phyloP scores from a whole-genome alignment of 2,888 invertebrate genomes.

The Melanophora roralis region DNA sequence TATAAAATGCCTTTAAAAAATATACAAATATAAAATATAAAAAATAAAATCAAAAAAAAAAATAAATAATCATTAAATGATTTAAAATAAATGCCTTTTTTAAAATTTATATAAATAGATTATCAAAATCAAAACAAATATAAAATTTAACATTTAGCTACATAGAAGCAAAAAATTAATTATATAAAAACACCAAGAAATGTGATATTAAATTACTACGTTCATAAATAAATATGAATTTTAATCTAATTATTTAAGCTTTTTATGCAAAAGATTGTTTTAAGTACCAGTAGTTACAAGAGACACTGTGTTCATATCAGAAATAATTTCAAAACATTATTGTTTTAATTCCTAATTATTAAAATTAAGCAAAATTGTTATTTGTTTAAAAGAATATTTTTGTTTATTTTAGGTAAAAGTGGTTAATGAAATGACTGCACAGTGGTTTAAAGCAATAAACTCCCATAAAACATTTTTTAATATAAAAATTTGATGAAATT shows the following conservation, averaged over 20 bases:
- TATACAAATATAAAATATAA: slow-evolving; percentile 21
- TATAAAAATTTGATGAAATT: no score
- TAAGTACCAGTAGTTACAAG: background rate
- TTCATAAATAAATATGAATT: background rate
- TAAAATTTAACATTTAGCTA: slow-evolving; percentile 23
- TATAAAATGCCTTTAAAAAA: slow-evolving; percentile 49
- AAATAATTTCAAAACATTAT: background rate
- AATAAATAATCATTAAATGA: slow-evolving; percentile 64
- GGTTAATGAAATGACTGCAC: background rate
- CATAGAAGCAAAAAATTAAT: background rate
- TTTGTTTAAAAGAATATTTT: background rate
- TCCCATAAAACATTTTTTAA: no score
- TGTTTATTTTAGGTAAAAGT: background rate
- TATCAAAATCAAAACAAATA: slow-evolving; percentile 6
- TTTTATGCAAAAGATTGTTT: background rate
- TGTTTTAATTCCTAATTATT: background rate
- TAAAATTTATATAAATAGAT: background rate
- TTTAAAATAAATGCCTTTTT: slow-evolving; percentile 58
- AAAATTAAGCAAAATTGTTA: slow-evolving; percentile 34
- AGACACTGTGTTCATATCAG: slow-evolving; percentile 43
- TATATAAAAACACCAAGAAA: slow-evolving; percentile 20
- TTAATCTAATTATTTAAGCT: slow-evolving; percentile 25
- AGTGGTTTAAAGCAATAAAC: background rate
- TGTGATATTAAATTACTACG: slow-evolving; percentile 48
- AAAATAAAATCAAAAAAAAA: slow-evolving; percentile 56